Evolutionary conservation across 1,140 invertebrate genomes (phyloP), one percentile per base, ranked within the genome.

Genomic region (Eulimnadia texana): DNA sequence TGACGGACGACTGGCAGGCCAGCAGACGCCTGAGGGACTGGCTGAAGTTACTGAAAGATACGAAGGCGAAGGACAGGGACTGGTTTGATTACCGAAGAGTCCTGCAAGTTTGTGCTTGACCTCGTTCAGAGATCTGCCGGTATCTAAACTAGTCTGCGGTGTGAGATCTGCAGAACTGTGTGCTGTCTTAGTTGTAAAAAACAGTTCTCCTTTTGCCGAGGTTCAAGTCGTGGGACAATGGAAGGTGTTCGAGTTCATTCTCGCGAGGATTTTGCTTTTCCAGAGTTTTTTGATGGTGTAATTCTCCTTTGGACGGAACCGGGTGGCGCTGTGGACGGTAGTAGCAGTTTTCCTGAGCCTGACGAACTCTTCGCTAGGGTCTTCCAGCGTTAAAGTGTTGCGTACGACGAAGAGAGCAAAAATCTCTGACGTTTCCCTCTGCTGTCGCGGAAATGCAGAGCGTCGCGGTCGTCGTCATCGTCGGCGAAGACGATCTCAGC

Each of bases 331-430:
- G 19, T 57, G 55, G 6, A 63, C 57, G 24, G 50, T 52, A 9
- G 23, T 60, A 19, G 62, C 62, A 47, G 62, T 60, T 24, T 51
- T 53, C 11, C 62, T 55, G 19, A 63, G 3, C 16, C 62, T 3
- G 3, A 63, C 3, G 13, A 63, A 63, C n/a, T 63, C 57, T 3
- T 62, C 27, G 13, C 47, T 29, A 10, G 49, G 11, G 0, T 50
- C 47, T 42, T 61, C 60, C 1, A 56, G n/a, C 3, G 55, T 58
- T n/a, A 58, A 20, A 1, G 55, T 58, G 55, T 58, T 58, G 3
- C 55, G 23, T 25, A 1, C 55, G 55, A 61, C 27, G 25, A n/a
- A 27, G 50, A 61, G 16, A 52, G 20, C 25, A 29, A 33, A 27
- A 61, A 58, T 11, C 27, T 24, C 28, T 56, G 33, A 9, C 33